A percentile compares a stretch with the other conserved stretches of the same genome.
Conservation (phyloP, 2,113 vertebrate genomes). For the Sigmodon hispidus region DNA sequence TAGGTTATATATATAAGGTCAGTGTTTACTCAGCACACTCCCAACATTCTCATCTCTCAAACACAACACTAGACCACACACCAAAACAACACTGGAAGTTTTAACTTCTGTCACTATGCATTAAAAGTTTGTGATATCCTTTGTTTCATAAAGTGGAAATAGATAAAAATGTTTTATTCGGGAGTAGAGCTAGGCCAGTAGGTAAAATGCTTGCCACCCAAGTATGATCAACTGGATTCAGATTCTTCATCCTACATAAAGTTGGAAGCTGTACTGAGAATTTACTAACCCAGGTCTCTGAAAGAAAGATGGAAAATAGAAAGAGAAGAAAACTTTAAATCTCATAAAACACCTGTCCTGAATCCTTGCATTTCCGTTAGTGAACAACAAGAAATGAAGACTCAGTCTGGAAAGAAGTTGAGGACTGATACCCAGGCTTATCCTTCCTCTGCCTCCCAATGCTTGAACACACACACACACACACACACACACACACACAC, state of each 20-base stretch:
- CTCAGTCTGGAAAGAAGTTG: no score
- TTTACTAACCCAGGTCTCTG: not conserved
- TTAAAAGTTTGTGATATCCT: not conserved
- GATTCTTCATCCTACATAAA: not conserved
- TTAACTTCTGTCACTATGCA: not conserved
- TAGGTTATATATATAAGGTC: not conserved
- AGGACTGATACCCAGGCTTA: not conserved
- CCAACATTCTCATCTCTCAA: not conserved
- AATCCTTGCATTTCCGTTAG: not conserved
- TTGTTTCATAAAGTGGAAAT: not conserved
- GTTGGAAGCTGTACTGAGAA: not conserved
- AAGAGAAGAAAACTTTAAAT: no score
- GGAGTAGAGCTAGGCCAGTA: not conserved
- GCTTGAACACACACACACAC: rapidly evolving
- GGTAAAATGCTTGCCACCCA: not conserved
- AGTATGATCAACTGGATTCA: not conserved
- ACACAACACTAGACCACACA: not conserved
- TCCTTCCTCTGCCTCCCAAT: not conserved
- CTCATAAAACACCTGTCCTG: not conserved
- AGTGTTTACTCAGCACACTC: not conserved
- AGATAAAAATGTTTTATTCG: not conserved
- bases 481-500: no score
- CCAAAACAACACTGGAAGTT: not conserved
- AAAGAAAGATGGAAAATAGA: not conserved
- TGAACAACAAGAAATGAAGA: not conserved